phyloP scores from a whole-genome alignment of 2,888 invertebrate genomes.

The Rhamnusium bicolor region DNA sequence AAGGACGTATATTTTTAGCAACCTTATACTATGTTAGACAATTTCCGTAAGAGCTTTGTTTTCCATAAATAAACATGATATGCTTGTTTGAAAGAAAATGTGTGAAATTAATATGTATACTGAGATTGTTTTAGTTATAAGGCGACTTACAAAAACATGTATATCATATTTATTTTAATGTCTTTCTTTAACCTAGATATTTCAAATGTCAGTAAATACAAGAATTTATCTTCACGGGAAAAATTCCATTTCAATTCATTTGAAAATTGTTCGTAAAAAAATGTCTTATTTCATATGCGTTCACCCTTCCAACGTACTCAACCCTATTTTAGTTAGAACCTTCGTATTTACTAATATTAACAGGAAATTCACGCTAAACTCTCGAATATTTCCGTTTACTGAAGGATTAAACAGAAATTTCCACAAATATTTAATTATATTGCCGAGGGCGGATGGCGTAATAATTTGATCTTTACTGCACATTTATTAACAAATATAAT shows the following conservation, averaged over 20 bases:
- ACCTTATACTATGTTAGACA: background rate
- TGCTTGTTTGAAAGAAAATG: too few species aligned
- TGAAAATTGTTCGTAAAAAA: background rate
- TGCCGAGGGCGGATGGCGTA: background rate
- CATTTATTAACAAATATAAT: background rate
- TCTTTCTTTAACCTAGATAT: too few species aligned
- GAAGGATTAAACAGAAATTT: background rate
- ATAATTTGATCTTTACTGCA: background rate
- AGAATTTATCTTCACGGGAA: too few species aligned
- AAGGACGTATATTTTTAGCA: conserved; percentile 16
- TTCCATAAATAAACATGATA: background rate
- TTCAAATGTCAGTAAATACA: too few species aligned
- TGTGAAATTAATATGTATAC: too few species aligned
- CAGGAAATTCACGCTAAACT: background rate
- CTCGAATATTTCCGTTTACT: background rate
- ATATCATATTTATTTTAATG: too few species aligned
- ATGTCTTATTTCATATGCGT: background rate
- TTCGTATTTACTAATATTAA: background rate
- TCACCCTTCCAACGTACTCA: background rate
- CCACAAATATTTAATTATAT: background rate
- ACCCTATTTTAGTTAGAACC: background rate
- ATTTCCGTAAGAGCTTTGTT: background rate
- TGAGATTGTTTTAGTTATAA: too few species aligned
- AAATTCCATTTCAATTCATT: background rate
- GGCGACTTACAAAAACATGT: too few species aligned